Percentiles rank a stretch among this genome's conserved stretches.
These are phyloP conservation scores for Falco cherrug DNA, from an alignment of 2,797 vertebrate genomes.

Conservation along the genomic window DNA sequence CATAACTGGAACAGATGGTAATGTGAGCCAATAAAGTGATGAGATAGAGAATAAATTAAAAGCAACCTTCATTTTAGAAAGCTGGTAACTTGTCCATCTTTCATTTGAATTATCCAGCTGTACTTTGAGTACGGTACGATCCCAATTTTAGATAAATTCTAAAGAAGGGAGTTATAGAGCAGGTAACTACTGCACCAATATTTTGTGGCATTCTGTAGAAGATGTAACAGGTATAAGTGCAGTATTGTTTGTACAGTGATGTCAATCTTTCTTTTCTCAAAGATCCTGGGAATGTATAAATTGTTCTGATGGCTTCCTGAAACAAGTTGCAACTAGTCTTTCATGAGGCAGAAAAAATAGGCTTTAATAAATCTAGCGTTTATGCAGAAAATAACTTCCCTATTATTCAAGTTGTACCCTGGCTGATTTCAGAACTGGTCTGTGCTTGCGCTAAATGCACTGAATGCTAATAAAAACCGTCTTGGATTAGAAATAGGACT, in stretches of 20 bases:
- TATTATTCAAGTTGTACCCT: constrained; percentile 29
- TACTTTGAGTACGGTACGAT: neutral
- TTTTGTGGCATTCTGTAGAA: neutral
- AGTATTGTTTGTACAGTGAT: neutral
- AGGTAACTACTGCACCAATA: neutral
- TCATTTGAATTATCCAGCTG: neutral
- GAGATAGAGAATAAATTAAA: neutral
- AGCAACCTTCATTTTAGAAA: neutral
- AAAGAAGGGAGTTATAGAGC: neutral
- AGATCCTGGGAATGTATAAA: neutral
- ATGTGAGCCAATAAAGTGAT: neutral
- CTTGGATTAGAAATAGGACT: constrained; percentile 56
- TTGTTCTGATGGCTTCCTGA: neutral
- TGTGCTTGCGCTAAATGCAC: constrained; percentile 36
- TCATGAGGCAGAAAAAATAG: neutral
- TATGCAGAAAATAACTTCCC: constrained; percentile 50
- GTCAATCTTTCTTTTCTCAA: neutral
- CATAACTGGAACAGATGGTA: neutral
- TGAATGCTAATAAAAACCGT: constrained; percentile 52
- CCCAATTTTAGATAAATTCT: neutral
- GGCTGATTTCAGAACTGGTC: constrained; percentile 55
- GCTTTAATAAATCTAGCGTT: constrained; percentile 34
- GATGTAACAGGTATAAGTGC: neutral
- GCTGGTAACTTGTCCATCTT: neutral
- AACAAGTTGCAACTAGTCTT: constrained; percentile 26